These are phyloP conservation scores for Monopterus albus DNA, from an alignment of 2,113 vertebrate species.

Conservation along the genomic window DNA sequence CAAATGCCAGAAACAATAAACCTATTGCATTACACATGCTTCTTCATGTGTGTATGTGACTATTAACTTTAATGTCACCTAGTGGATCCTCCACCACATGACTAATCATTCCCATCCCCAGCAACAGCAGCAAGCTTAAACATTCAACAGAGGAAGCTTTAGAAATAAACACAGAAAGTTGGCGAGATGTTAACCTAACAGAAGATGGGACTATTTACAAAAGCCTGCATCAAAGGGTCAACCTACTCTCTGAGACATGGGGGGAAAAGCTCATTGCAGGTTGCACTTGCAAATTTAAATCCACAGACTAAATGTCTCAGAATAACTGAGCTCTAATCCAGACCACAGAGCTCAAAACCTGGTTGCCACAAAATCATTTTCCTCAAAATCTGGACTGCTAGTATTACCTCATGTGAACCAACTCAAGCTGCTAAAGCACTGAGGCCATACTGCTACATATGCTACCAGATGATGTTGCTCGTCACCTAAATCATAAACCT, in stretches of 20 bases:
- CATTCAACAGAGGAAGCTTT: slow-evolving; percentile 58
- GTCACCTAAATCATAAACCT: background rate
- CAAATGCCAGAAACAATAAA: slow-evolving; percentile 27
- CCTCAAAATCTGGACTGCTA: background rate
- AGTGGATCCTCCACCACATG: slow-evolving; percentile 15
- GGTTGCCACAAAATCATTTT: slow-evolving; percentile 11
- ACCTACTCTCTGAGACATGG: background rate
- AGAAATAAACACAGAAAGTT: slow-evolving; percentile 32
- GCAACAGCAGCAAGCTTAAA: slow-evolving; percentile 39
- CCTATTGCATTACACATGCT: slow-evolving; percentile 14
- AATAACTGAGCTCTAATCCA: slow-evolving; percentile 11
- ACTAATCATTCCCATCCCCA: slow-evolving; percentile 35
- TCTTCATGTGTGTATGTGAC: slow-evolving; percentile 4
- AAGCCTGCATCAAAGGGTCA: background rate
- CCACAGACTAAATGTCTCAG: slow-evolving; percentile 4
- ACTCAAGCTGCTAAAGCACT: slow-evolving; percentile 10
- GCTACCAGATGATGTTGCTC: slow-evolving; percentile 6
- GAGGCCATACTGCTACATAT: background rate
- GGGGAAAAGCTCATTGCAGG: slow-evolving; percentile 6
- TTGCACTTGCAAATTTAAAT: slow-evolving; percentile 4
- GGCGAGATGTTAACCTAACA: slow-evolving; percentile 11
- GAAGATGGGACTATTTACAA: slow-evolving; percentile 20
- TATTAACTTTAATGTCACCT: background rate
- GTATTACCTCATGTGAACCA: slow-evolving; percentile 5
- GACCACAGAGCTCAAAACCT: slow-evolving; percentile 11